Evolutionary conservation across 1,140 invertebrate species (phyloP).

Genomic region (Caenorhabditis elegans): WBcel235 BX284605.5:19899501-19900000

Average conservation of each 20-base stretch:
- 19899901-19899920: background rate
- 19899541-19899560: no score
- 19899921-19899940: constrained; percentile 10
- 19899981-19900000: background rate
- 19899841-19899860: background rate
- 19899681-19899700: background rate
- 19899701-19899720: background rate
- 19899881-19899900: background rate
- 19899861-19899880: background rate
- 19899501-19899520: no score
- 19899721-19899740: background rate
- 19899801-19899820: background rate
- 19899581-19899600: background rate
- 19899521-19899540: no score
- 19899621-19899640: constrained; percentile 3
- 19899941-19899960: background rate
- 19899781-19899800: background rate
- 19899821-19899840: background rate
- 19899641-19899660: background rate
- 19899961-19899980: background rate
- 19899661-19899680: background rate
- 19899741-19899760: background rate
- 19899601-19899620: background rate
- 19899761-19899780: background rate
- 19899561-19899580: background rate